A percentile compares a stretch with the other conserved stretches of the same genome.
phyloP scores from a whole-genome alignment of 2,888 invertebrate genomes.

The Meteorus colon region DNA sequence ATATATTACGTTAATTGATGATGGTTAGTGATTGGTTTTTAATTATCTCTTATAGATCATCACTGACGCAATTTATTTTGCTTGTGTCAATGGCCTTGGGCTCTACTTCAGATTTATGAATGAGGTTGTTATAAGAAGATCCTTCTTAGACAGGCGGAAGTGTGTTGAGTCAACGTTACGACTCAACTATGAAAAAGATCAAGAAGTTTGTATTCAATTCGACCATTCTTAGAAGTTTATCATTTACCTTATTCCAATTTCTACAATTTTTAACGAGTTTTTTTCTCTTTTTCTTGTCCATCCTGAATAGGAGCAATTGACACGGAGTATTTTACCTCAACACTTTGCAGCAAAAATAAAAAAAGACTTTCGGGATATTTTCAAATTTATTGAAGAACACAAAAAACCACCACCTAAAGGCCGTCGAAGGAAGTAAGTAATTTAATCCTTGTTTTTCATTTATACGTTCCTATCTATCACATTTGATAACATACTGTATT shows the following conservation, averaged over 20 bases:
- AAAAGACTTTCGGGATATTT: conserved; percentile 74
- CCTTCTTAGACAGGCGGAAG: conserved; percentile 90
- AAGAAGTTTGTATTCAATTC: conserved; percentile 78
- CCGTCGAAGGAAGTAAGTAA: conserved; percentile 73
- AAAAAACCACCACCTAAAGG: conserved; percentile 69
- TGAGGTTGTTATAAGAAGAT: conserved; percentile 89
- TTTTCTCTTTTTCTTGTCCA: background rate
- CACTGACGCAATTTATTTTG: conserved; percentile 82
- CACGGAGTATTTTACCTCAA: conserved; percentile 89
- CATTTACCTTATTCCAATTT: background rate
- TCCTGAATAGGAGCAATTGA: conserved; percentile 82
- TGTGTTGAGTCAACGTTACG: conserved; percentile 90
- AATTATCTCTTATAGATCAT: conserved; percentile 75
- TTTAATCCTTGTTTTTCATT: background rate
- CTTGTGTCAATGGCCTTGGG: conserved; percentile 87
- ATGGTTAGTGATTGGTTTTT: conserved; percentile 24
- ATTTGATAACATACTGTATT: background rate
- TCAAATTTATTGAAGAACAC: conserved; percentile 71
- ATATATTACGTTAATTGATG: background rate
- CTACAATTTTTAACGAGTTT: no score
- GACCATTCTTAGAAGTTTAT: conserved; percentile 5
- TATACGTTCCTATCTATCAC: background rate
- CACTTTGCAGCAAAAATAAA: conserved; percentile 83
- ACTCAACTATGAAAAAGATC: conserved; percentile 87
- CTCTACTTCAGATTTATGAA: conserved; percentile 92